These are phyloP conservation scores for Platanista minor DNA, from an alignment of 2,113 vertebrate species.

Conservation along the genomic window DNA sequence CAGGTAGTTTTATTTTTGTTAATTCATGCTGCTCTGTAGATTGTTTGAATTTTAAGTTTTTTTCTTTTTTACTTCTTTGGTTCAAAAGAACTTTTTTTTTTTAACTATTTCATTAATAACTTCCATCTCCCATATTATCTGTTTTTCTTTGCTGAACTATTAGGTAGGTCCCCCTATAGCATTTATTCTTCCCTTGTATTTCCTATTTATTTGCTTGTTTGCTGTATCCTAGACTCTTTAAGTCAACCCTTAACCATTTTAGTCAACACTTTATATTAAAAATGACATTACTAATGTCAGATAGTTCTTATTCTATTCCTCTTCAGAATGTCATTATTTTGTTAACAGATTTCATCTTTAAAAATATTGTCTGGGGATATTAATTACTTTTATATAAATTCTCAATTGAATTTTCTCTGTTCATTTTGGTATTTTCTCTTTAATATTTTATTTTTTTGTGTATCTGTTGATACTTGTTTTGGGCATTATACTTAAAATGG, in stretches of 20 bases:
- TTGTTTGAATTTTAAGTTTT: neutral
- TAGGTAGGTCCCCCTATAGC: neutral
- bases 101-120: neutral
- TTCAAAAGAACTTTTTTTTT: neutral
- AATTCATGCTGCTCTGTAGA: neutral
- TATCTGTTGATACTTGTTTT: neutral
- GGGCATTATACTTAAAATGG: neutral
- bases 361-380: neutral
- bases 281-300: neutral
- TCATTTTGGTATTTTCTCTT: neutral
- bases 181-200: neutral
- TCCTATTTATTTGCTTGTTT: neutral
- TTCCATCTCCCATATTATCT: neutral
- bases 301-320: neutral
- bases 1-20: neutral
- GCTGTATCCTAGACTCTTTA: neutral
- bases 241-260: neutral
- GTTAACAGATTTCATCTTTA: neutral
- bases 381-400: neutral
- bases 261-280: neutral
- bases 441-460: neutral
- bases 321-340: neutral
- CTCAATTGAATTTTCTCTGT: neutral
- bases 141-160: neutral
- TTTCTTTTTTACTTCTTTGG: neutral